Evolutionary conservation across 2,797 vertebrate genomes (phyloP).

Genomic region (Delichon dasypus): DNA sequence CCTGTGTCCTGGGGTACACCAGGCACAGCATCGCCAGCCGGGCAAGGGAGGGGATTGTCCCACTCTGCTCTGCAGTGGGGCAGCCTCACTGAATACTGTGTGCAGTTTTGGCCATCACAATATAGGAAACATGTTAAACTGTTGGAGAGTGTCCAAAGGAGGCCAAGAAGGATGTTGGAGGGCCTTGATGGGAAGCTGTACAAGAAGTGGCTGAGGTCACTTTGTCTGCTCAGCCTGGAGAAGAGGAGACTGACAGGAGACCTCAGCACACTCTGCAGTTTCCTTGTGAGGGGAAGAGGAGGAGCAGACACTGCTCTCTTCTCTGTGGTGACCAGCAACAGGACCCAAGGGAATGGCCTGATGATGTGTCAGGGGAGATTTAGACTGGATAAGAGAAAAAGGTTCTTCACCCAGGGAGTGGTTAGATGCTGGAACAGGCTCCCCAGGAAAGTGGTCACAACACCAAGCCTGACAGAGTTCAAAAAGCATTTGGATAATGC

Average conservation of each 20-base stretch:
- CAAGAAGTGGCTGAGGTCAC: neutral
- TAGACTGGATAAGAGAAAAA: neutral
- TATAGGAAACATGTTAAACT: neutral
- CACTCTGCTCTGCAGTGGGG: neutral
- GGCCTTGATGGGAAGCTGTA: neutral
- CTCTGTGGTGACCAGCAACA: neutral
- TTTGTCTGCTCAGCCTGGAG: neutral
- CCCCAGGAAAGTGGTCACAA: neutral
- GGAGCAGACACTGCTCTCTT: neutral
- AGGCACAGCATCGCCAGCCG: fast-evolving
- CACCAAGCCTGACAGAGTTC: neutral
- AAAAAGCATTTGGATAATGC: neutral
- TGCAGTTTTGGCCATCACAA: neutral
- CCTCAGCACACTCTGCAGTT: neutral
- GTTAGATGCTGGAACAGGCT: neutral
- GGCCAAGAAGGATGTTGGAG: neutral
- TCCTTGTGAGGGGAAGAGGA: neutral
- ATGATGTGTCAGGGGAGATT: neutral
- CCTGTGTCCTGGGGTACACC: fast-evolving
- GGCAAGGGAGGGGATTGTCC: neutral
- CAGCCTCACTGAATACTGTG: neutral
- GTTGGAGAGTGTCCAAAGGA: neutral
- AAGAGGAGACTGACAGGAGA: neutral
- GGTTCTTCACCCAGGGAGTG: neutral
- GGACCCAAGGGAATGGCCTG: neutral